These are phyloP conservation scores for Andrena haemorrhoa DNA, from an alignment of 2,888 invertebrate species.

Conservation along the genomic window DNA sequence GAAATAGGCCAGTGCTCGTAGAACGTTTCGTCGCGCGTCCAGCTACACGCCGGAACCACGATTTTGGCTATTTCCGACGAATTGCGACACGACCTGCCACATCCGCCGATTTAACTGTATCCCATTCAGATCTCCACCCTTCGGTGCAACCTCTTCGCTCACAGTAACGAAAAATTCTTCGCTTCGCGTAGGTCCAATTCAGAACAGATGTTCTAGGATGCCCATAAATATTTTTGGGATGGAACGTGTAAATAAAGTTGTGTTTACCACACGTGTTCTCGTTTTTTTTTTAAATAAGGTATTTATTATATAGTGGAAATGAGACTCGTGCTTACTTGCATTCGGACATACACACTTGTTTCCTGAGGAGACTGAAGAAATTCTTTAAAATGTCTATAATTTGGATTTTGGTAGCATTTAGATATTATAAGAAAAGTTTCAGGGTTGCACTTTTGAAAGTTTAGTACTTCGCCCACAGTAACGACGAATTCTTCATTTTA, in stretches of 20 bases:
- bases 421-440: too few relatives aligned
- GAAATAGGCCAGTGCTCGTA: constrained; percentile 81
- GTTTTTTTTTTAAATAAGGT: too few relatives aligned
- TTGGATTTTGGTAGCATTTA: too few relatives aligned
- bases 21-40: constrained; percentile 60
- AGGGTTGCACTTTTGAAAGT: too few relatives aligned
- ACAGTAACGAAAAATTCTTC: neutral
- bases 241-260: too few relatives aligned
- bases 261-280: too few relatives aligned
- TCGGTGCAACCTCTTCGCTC: neutral
- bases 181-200: neutral
- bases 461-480: neutral
- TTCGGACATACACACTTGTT: too few relatives aligned
- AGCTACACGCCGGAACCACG: constrained; percentile 71
- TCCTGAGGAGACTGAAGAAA: too few relatives aligned
- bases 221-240: neutral
- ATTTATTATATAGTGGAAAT: too few relatives aligned
- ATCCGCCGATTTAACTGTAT: constrained; percentile 16
- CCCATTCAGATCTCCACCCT: constrained; percentile 43
- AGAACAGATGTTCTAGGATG: neutral
- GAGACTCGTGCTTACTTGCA: too few relatives aligned
- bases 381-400: too few relatives aligned
- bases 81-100: constrained; percentile 70
- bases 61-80: constrained; percentile 82
- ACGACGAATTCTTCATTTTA: neutral